These are phyloP conservation scores for Aurelia aurita DNA, from an alignment of 30 jellyfish, hydroid and myxozoan species.

Conservation along the genomic window DNA sequence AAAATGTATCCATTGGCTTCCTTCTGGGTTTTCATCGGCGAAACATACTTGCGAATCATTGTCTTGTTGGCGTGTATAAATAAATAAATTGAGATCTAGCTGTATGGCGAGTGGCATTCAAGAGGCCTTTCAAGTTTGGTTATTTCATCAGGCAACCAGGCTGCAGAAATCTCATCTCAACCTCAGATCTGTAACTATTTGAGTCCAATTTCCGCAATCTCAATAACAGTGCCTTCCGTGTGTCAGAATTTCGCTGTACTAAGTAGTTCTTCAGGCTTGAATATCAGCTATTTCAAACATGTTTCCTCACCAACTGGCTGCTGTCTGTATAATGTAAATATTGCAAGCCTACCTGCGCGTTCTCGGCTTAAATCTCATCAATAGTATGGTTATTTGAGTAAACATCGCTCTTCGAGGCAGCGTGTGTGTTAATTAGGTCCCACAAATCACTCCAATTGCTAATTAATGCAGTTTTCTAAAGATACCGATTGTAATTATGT, in stretches of 20 bases:
- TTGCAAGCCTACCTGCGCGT: conserved; percentile 11
- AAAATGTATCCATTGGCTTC: conserved; percentile 79
- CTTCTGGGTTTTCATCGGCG: conserved; percentile 56
- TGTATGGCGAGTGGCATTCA: too few relatives aligned
- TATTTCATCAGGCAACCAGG: too few relatives aligned
- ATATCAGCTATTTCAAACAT: neutral
- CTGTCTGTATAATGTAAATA: conserved; percentile 28
- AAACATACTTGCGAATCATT: conserved; percentile 82
- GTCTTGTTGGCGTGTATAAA: neutral
- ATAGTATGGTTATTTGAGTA: neutral
- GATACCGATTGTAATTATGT: conserved; percentile 14
- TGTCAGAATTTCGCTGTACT: neutral
- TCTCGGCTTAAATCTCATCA: neutral
- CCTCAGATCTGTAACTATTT: too few relatives aligned
- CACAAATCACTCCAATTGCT: conserved; percentile 22
- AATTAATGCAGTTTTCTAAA: conserved; percentile 7
- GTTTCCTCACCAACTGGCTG: neutral
- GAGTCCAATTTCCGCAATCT: too few relatives aligned
- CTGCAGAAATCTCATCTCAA: too few relatives aligned
- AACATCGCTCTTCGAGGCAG: neutral
- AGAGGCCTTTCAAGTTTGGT: too few relatives aligned
- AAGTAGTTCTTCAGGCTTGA: neutral
- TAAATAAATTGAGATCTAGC: too few relatives aligned
- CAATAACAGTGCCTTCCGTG: neutral
- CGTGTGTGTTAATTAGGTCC: conserved; percentile 9